These are phyloP conservation scores for Protaetia brevitarsis DNA, from an alignment of 1,140 invertebrate genomes.

Conservation along the genomic window DNA sequence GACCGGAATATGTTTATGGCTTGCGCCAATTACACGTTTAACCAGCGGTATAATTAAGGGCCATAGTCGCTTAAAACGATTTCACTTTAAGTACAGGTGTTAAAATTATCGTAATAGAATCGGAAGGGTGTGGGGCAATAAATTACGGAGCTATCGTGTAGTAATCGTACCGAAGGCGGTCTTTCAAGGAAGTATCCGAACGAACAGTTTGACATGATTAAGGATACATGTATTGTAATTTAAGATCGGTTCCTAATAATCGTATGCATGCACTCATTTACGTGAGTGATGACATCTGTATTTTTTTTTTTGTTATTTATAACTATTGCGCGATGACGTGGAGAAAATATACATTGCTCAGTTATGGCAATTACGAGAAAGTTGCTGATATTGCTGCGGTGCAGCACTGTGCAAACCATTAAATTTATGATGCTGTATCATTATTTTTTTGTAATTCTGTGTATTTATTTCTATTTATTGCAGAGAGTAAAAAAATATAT, in stretches of 20 bases:
- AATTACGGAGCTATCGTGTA: constrained; percentile 36
- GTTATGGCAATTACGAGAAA: no score
- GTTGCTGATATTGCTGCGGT: no score
- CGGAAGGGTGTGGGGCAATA: constrained; percentile 43
- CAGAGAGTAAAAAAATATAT: no score
- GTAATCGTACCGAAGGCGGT: constrained; percentile 32
- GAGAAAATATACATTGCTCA: no score
- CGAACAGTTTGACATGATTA: constrained; percentile 29
- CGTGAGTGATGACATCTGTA: constrained; percentile 28
- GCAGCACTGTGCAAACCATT: no score
- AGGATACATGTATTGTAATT: constrained; percentile 27
- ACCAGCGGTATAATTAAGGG: constrained; percentile 32
- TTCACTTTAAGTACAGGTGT: constrained; percentile 40
- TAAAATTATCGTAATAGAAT: constrained; percentile 46
- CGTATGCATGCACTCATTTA: constrained; percentile 27
- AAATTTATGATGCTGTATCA: no score
- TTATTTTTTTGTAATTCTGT: no score
- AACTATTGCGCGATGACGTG: not conserved
- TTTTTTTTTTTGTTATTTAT: constrained; percentile 26
- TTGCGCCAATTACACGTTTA: constrained; percentile 33
- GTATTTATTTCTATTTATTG: no score
- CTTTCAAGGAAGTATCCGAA: constrained; percentile 28
- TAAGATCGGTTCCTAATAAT: constrained; percentile 27
- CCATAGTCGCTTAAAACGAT: constrained; percentile 35
- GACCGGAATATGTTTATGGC: constrained; percentile 27